Evolutionary conservation across 1,140 invertebrate genomes (phyloP).

Genomic region (Centruroides vittatus): DNA sequence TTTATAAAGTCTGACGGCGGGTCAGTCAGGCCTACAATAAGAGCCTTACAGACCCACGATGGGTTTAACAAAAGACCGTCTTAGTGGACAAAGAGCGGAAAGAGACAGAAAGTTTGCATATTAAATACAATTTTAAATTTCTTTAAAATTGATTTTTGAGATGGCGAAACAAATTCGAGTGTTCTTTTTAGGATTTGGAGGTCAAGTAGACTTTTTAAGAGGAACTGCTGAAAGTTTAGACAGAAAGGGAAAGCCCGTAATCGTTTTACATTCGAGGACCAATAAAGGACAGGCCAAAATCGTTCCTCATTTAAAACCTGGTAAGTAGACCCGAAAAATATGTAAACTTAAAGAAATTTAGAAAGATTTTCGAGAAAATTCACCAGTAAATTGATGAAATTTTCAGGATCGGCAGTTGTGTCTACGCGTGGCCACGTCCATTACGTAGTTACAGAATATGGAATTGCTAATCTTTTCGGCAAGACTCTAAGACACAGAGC

Average conservation of each 20-base stretch:
- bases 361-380: no score
- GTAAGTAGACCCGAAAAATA: slow-evolving; percentile 31
- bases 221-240: slow-evolving; percentile 74
- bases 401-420: slow-evolving; percentile 77
- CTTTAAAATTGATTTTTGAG: no score
- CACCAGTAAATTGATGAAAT: background rate
- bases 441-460: slow-evolving; percentile 84
- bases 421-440: slow-evolving; percentile 80
- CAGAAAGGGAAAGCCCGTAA: slow-evolving; percentile 78
- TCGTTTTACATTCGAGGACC: slow-evolving; percentile 74
- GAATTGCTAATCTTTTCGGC: slow-evolving; percentile 78
- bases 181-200: slow-evolving; percentile 45
- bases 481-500: slow-evolving; percentile 75
- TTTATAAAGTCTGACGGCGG: no score
- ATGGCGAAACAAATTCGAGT: no score
- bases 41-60: no score
- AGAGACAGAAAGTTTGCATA: no score
- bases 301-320: slow-evolving; percentile 58
- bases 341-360: no score
- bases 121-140: no score
- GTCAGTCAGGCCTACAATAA: no score
- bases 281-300: slow-evolving; percentile 79
- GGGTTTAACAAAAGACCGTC: no score
- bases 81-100: no score
- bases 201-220: slow-evolving; percentile 85